phyloP scores from a whole-genome alignment of 2,888 invertebrate genomes.

The Parascotia fuliginaria region DNA sequence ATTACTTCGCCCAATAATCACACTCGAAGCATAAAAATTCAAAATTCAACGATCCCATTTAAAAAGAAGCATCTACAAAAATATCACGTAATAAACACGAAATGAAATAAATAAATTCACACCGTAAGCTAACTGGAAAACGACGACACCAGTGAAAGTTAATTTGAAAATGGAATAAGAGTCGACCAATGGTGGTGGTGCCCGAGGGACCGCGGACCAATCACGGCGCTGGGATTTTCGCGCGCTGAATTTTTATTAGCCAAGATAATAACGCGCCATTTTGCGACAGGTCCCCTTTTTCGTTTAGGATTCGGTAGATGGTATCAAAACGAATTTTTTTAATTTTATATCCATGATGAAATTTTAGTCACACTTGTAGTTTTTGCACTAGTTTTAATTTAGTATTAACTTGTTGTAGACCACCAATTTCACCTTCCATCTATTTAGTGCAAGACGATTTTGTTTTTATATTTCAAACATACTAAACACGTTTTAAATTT shows the following conservation, averaged over 20 bases:
- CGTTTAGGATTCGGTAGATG: slow-evolving; percentile 54
- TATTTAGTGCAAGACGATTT: too few species aligned
- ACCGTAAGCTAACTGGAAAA: slow-evolving; percentile 67
- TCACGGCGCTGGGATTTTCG: slow-evolving; percentile 74
- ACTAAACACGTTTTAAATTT: too few species aligned
- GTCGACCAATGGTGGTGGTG: slow-evolving; percentile 71
- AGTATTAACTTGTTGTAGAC: too few species aligned
- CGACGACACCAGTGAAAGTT: slow-evolving; percentile 80
- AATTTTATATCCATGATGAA: too few species aligned
- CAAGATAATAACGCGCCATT: slow-evolving; percentile 83
- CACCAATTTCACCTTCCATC: too few species aligned
- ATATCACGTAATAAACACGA: slow-evolving; percentile 57
- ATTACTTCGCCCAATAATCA: not conserved
- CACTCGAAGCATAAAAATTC: not conserved
- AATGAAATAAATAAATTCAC: slow-evolving; percentile 71
- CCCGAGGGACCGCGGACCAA: slow-evolving; percentile 74
- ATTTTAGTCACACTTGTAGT: too few species aligned
- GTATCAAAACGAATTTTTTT: slow-evolving; percentile 8
- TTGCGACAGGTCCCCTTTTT: slow-evolving; percentile 78
- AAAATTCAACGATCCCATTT: slow-evolving; percentile 4
- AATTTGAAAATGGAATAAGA: slow-evolving; percentile 85
- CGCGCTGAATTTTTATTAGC: slow-evolving; percentile 86
- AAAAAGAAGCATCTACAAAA: slow-evolving; percentile 34
- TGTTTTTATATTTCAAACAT: too few species aligned
- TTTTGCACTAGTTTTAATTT: too few species aligned